Percentiles rank a stretch among this genome's conserved stretches.
Evolutionary conservation across 2,113 vertebrate genomes (phyloP).

Genomic region (Notechis scutatus): DNA sequence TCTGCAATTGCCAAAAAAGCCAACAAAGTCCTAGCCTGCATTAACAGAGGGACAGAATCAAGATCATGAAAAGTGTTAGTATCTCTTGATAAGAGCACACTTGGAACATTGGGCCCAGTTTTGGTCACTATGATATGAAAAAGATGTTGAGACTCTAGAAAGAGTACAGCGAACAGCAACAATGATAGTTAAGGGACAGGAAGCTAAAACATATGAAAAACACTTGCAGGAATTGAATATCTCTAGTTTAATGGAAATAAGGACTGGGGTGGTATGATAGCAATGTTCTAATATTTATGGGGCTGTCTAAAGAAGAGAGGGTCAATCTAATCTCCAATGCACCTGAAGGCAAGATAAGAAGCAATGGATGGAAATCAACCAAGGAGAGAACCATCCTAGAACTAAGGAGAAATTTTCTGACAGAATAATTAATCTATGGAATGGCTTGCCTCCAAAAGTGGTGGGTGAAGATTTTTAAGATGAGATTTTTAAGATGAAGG

Average conservation of each 20-base stretch:
- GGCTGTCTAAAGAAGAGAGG: background rate
- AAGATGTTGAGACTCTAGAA: background rate
- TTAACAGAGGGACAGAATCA: background rate
- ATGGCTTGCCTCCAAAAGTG: background rate
- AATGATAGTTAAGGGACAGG: background rate
- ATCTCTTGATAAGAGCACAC: background rate
- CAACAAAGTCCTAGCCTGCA: background rate
- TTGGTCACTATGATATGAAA: background rate
- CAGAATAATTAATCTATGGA: background rate
- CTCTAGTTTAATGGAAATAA: background rate
- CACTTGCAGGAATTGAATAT: background rate
- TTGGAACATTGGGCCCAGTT: background rate
- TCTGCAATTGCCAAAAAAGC: background rate
- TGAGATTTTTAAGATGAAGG: no score
- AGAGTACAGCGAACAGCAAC: background rate
- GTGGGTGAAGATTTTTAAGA: background rate
- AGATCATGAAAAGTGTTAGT: background rate
- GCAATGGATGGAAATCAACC: background rate
- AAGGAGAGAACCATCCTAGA: background rate
- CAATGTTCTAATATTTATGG: background rate
- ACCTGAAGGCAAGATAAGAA: background rate
- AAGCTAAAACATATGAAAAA: background rate
- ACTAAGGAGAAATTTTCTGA: background rate
- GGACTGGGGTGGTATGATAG: background rate
- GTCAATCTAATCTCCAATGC: background rate